phyloP scores from a whole-genome alignment of 2,113 vertebrate genomes.

The Fulmarus glacialis region DNA sequence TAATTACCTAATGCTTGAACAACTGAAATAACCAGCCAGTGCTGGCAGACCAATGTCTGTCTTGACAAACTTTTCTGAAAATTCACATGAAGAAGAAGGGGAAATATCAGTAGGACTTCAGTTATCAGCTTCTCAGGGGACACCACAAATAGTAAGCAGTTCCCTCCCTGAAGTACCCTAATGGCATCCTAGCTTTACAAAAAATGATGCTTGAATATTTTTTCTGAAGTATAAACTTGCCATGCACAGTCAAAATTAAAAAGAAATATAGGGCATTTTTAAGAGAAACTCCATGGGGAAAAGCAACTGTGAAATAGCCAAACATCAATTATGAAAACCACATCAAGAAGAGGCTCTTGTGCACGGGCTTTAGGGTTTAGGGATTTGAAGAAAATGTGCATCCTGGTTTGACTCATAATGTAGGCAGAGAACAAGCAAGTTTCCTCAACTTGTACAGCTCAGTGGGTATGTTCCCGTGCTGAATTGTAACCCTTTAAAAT shows the following conservation, averaged over 20 bases:
- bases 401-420: slow-evolving; percentile 25
- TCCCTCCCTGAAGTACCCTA: neutral
- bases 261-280: slow-evolving; percentile 42
- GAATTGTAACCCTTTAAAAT: slow-evolving; percentile 3
- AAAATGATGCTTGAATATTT: neutral
- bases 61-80: neutral
- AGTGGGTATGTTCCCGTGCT: neutral
- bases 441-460: neutral
- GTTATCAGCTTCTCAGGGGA: neutral
- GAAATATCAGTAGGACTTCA: neutral
- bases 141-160: neutral
- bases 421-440: slow-evolving; percentile 43
- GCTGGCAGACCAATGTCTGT: neutral
- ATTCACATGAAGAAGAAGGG: neutral
- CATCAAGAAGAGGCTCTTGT: slow-evolving; percentile 32
- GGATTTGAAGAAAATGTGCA: slow-evolving; percentile 32
- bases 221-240: slow-evolving; percentile 25
- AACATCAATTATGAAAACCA: slow-evolving; percentile 53
- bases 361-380: neutral
- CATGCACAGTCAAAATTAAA: slow-evolving; percentile 29
- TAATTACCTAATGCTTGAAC: neutral
- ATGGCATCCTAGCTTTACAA: neutral
- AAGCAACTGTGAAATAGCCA: slow-evolving; percentile 28
- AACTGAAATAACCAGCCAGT: neutral
- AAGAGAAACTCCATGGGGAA: slow-evolving; percentile 33